phyloP scores from a whole-genome alignment of 2,797 vertebrate genomes.

The Characodon lateralis region DNA sequence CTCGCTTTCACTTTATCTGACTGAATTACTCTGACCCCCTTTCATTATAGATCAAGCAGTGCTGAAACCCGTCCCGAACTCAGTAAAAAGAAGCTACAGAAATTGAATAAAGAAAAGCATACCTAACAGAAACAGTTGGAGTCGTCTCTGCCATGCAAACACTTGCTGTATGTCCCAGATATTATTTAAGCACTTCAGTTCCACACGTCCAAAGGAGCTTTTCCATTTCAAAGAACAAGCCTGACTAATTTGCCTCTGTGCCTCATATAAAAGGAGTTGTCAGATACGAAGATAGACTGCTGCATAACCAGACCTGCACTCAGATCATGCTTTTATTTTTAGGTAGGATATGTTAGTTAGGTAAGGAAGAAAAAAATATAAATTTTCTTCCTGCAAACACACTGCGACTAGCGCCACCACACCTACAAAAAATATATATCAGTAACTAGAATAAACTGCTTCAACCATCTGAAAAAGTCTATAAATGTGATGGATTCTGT shows the following conservation, averaged over 20 bases:
- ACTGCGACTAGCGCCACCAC: not conserved
- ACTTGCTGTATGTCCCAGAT: slow-evolving; percentile 28
- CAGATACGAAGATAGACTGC: slow-evolving; percentile 22
- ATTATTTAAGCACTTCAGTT: slow-evolving; percentile 22
- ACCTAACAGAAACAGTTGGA: slow-evolving; percentile 35
- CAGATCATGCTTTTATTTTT: not conserved
- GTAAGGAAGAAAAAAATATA: not conserved
- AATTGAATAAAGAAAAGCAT: slow-evolving; percentile 35
- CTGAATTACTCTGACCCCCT: slow-evolving; percentile 17
- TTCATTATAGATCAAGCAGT: slow-evolving; percentile 50
- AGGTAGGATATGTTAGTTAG: not conserved
- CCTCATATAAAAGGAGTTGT: slow-evolving; percentile 5
- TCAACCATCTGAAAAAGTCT: slow-evolving; percentile 4
- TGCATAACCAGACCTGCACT: slow-evolving; percentile 2
- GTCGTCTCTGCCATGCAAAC: slow-evolving; percentile 20
- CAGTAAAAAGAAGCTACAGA: slow-evolving; percentile 25
- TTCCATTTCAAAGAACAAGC: slow-evolving; percentile 31
- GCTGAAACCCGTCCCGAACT: slow-evolving; percentile 33
- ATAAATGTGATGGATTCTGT: not conserved
- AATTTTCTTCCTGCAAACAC: not conserved
- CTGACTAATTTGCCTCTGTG: slow-evolving; percentile 6
- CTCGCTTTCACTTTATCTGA: slow-evolving; percentile 22
- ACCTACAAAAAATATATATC: not conserved
- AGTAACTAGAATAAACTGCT: not conserved
- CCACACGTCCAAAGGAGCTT: slow-evolving; percentile 43